Evolutionary conservation across 2,888 invertebrate genomes (phyloP), one percentile per base, ranked within the genome.

Genomic region (Catonia carolina): DNA sequence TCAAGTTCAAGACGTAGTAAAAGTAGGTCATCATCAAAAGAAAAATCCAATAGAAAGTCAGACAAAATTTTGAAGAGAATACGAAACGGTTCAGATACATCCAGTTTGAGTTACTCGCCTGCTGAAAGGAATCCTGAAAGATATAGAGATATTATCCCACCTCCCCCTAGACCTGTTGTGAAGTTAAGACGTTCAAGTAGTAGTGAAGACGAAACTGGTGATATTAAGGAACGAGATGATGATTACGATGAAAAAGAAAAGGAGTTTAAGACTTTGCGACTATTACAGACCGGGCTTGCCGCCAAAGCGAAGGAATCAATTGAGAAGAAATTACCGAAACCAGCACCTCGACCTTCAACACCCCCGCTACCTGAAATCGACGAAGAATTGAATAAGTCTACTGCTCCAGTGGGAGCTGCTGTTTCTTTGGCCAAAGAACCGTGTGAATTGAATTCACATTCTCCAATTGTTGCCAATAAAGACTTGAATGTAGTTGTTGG

Each of bases 271-370:
- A 60, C 62, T n/a, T 51, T 64, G 17, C 60, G 60, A 45, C 54
- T 80, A 60, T 69, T 84, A 7, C 82, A 83, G 65, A 77, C 81
- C 64, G 80, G 82, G 62, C 71, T 81, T 69, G 79, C 85, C 55
- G 77, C 85, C 60, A 85, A 88, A 71, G 87, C 88, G 1, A 85
- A 84, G 66, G 85, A 85, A 68, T 74, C 77, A 2, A 71, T 83
- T 55, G 82, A 82, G 60, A 80, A 80, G 67, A 81, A 78, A 64
- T 72, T 75, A 57, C 74, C 75, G 6, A 70, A 60, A 39, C 36
- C 48, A 23, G 39, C 31, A 8, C 45, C 45, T 20, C 45, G 39
- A 18, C 39, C 39, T 22, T 53, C 48, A 8, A n/a, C n/a, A n/a
- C n/a, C n/a, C n/a, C n/a, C n/a, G n/a, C n/a, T n/a, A n/a, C 37